Evolutionary conservation across 2,113 vertebrate species (phyloP).

Genomic region (Chroicocephalus ridibundus): DNA sequence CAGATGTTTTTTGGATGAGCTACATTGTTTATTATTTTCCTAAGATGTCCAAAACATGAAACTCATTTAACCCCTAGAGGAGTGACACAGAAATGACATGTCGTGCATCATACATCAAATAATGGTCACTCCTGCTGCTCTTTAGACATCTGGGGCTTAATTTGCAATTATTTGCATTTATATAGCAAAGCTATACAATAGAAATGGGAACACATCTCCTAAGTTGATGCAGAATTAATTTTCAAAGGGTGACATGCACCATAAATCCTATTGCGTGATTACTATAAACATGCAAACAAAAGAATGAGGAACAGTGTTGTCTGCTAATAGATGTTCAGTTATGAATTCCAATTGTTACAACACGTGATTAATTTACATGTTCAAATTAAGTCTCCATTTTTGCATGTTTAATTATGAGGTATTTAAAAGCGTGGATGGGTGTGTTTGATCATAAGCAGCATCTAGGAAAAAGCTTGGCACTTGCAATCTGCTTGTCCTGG

Average conservation of each 20-base stretch:
- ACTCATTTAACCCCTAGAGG: conserved; percentile 24
- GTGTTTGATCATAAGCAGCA: conserved; percentile 41
- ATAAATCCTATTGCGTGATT: conserved; percentile 58
- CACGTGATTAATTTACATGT: conserved; percentile 66
- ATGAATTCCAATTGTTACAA: conserved; percentile 59
- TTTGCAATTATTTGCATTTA: conserved; percentile 66
- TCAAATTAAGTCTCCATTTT: conserved; percentile 71
- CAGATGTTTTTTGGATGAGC: conserved; percentile 13
- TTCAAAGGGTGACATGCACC: conserved; percentile 50
- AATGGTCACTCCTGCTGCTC: conserved; percentile 63
- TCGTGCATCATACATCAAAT: conserved; percentile 37
- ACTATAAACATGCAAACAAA: conserved; percentile 67
- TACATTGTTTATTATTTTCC: conserved; percentile 17
- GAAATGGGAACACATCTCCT: conserved; percentile 43
- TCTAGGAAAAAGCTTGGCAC: conserved; percentile 5
- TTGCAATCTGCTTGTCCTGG: conserved; percentile 46
- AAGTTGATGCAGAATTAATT: conserved; percentile 58
- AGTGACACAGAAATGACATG: conserved; percentile 41
- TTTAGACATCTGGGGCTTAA: conserved; percentile 56
- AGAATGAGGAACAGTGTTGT: conserved; percentile 60
- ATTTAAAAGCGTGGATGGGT: conserved; percentile 9
- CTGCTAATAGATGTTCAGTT: conserved; percentile 63
- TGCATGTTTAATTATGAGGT: conserved; percentile 65
- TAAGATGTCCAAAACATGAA: not conserved
- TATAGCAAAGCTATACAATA: conserved; percentile 53